Evolutionary conservation across 2,888 invertebrate genomes (phyloP), one percentile per base, ranked within the genome.

Genomic region (Caenorhabditis parvicauda): DNA sequence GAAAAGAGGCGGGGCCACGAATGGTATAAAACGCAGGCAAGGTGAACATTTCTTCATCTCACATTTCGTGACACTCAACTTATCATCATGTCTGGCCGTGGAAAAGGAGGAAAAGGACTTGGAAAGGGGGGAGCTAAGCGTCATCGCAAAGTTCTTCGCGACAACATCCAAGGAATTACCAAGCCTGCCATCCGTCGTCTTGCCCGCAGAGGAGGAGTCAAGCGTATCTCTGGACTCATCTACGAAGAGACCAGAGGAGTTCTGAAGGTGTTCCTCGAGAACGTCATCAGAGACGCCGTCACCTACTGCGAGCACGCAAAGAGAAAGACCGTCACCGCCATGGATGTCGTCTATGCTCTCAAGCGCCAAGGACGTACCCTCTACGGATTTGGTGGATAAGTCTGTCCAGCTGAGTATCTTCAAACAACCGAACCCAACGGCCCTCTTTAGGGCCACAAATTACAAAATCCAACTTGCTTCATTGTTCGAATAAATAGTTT

Each of bases 291-390:
- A 39, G 89, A 90, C 79, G 89, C 89, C n/a, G 89, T 90, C 48
- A 90, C 89, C 3, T 90, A 90, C 83, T 90, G 90, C 1, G 90
- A 91, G 80, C 90, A 91, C 81, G 90, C 90, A 42, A 91, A 90
- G 83, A 85, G 90, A 72, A 91, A 91, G 84, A 91, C 90, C 1
- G 90, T 90, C 42, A 90, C 90, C 0, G 89, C 90, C 17, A 90
- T 90, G 90, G 90, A 90, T 73, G 89, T 91, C 12, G 89, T 90
- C 45, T 91, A 90, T 58, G 77, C 76, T 46, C 69, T 78, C 61
- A 77, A 78, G 59, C 69, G 77, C 24, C 77, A 78, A 59, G 76
- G 78, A 50, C 66, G 75, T 49, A 77, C 78, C 51, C 75, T 78
- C 58, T 78, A 78, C 72, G 78, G 78, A 51, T 78, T 78, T 67